Evolutionary conservation across 2,888 invertebrate genomes (phyloP), one percentile per base, ranked within the genome.

Genomic region (Thumatha senex): DNA sequence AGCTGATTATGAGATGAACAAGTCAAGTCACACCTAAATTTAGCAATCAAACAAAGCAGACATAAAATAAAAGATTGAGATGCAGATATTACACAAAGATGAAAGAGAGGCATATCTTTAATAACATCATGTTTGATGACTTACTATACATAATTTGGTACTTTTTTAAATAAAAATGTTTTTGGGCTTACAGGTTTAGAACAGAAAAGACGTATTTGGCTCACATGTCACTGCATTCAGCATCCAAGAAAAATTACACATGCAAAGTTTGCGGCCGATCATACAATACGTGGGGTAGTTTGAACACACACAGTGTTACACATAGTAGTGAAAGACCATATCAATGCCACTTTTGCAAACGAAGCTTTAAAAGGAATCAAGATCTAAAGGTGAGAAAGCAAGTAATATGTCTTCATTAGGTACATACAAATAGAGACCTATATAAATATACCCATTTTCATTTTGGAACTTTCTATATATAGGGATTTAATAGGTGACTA

Each of bases 341-440:
- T 70, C 92, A 94, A 52, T 95, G 95, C 71, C 92, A 93, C 33
- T 81, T 94, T 44, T 95, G 95, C 78, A 93, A 94, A 73, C 95
- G 95, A 78, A 94, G 93, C 15, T 95, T 95, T 72, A 95, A 95
- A 75, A 89, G 95, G 60, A 95, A 95, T 76, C 95, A 95, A 80
- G 95, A 95, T 79, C 87, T 95, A 58, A 95, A 95, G 92, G 94
- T 94, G 84, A 58, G 52, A 41, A 9, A 15, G 0, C 9, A 4
- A 24, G 3, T 24, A 24, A 24, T 24, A 24, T 24, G n/a, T n/a
- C n/a, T n/a, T n/a, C 9, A 13, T 0, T 9, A 1, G 12, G 8
- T 12, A 0, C 1, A 2, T 33, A 34, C 11, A 2, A 2, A n/a
- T n/a, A n/a, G n/a, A n/a, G n/a, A n/a, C n/a, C n/a, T n/a, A n/a